Evolutionary conservation across 2,113 vertebrate genomes (phyloP).

Genomic region (Cyanistes caeruleus): DNA sequence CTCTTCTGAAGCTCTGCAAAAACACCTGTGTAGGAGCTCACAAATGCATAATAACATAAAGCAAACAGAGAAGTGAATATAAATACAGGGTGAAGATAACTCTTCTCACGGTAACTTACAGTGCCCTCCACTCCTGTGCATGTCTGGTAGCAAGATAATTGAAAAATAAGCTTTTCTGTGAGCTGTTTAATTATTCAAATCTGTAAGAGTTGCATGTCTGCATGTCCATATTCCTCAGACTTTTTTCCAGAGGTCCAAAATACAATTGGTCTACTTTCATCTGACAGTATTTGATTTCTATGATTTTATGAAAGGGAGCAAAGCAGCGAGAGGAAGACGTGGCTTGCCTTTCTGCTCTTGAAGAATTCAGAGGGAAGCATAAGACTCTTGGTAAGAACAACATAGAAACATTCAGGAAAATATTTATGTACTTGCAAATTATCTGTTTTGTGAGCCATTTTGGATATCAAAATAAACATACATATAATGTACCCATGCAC

Average conservation of each 20-base stretch:
- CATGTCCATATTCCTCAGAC: neutral
- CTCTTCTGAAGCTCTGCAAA: neutral
- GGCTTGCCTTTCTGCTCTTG: neutral
- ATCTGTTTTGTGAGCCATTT: neutral
- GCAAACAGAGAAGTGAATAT: neutral
- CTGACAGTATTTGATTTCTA: neutral
- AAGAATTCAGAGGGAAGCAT: neutral
- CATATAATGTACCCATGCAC: neutral
- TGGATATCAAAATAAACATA: neutral
- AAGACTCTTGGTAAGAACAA: neutral
- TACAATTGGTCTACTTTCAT: neutral
- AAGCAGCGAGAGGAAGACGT: neutral
- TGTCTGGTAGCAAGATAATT: neutral
- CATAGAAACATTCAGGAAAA: neutral
- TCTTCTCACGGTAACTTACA: neutral
- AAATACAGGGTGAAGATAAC: neutral
- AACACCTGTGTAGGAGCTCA: neutral
- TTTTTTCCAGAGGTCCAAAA: neutral
- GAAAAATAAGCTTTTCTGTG: neutral
- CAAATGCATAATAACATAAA: neutral
- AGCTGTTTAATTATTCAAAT: neutral
- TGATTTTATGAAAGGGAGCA: neutral
- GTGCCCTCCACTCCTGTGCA: neutral
- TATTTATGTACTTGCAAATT: neutral
- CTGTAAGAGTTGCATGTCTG: neutral